A percentile compares a stretch with the other conserved stretches of the same genome.
phyloP scores from a whole-genome alignment of 2,113 vertebrate species.

The Actenoides hombroni region DNA sequence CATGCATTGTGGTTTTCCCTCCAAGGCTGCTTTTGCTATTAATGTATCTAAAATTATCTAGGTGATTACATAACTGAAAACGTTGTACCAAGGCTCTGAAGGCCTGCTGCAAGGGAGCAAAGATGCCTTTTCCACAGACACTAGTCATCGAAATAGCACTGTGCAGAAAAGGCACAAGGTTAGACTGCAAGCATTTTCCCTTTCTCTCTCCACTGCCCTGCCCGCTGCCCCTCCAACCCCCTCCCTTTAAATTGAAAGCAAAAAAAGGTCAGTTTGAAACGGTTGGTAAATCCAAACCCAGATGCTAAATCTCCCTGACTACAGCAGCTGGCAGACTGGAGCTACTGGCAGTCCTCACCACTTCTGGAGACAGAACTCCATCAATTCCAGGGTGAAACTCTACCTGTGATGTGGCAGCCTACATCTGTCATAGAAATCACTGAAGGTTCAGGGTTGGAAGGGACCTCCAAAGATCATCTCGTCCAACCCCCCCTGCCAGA shows the following conservation, averaged over 20 bases:
- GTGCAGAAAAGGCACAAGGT: not conserved
- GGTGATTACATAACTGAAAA: not conserved
- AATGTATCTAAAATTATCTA: not conserved
- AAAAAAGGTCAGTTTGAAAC: constrained; percentile 9
- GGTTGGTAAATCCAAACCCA: not conserved
- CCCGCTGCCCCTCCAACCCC: no score
- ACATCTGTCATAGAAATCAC: not conserved
- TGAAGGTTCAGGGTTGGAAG: no score
- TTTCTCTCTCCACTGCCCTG: not conserved
- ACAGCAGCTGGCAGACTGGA: not conserved
- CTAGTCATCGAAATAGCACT: not conserved
- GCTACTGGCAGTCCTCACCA: not conserved
- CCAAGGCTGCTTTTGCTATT: not conserved
- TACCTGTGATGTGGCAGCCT: not conserved
- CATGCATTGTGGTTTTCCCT: not conserved
- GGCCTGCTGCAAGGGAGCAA: not conserved
- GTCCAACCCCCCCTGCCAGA: no score
- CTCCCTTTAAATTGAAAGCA: not conserved
- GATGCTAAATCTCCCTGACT: not conserved
- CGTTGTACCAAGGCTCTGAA: not conserved
- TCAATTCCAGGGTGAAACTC: not conserved
- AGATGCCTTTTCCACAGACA: not conserved
- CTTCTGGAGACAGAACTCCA: not conserved
- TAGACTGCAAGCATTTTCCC: not conserved
- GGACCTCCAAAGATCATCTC: no score